phyloP scores from a whole-genome alignment of 2,888 invertebrate species.

The Melinaea marsaeus region DNA sequence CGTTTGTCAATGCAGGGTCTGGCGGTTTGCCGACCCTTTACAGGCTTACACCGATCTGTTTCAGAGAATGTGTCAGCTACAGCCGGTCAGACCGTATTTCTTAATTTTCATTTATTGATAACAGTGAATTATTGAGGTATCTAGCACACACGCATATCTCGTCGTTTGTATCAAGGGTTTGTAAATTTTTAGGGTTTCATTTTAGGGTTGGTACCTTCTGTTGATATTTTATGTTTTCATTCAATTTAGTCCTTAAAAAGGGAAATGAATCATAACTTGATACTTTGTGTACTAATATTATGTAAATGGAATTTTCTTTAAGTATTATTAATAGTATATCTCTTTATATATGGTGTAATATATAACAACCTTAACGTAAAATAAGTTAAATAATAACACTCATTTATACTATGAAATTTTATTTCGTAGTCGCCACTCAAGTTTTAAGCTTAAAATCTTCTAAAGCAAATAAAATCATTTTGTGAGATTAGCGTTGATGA shows the following conservation, averaged over 20 bases:
- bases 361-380: too few relatives aligned
- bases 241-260: background rate
- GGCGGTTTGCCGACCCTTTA: conserved; percentile 49
- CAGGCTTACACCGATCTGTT: conserved; percentile 49
- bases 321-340: too few relatives aligned
- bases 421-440: conserved; percentile 46
- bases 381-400: too few relatives aligned
- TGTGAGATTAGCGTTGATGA: conserved; percentile 57
- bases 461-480: conserved; percentile 62
- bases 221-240: background rate
- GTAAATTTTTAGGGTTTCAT: background rate
- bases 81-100: conserved; percentile 29
- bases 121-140: conserved; percentile 32
- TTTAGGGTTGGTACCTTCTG: background rate
- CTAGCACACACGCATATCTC: background rate
- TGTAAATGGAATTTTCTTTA: too few relatives aligned
- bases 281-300: background rate
- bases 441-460: conserved; percentile 68
- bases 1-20: conserved; percentile 69
- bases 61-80: conserved; percentile 54
- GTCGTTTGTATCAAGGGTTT: background rate
- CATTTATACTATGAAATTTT: too few relatives aligned
- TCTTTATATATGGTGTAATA: too few relatives aligned
- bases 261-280: background rate
- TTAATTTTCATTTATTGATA: conserved; percentile 34